phyloP scores from a whole-genome alignment of 2,113 vertebrate species.

The Coreoperca whiteheadi region DNA sequence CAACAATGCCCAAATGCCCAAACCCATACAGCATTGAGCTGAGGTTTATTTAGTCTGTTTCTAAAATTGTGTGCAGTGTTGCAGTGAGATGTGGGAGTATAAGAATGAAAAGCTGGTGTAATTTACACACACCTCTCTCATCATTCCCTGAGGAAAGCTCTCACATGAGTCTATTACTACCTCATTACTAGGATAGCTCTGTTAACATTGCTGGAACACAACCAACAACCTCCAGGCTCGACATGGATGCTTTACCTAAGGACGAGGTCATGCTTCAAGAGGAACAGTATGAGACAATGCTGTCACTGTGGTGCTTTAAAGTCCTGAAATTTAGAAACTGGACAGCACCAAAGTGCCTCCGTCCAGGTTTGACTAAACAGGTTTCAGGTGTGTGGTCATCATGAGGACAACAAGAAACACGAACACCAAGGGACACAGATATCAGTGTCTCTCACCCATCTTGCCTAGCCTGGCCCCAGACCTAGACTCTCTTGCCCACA shows the following conservation, averaged over 20 bases:
- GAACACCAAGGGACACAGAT: not conserved
- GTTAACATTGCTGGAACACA: conserved; percentile 9
- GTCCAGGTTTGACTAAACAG: conserved; percentile 7
- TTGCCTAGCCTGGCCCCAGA: not conserved
- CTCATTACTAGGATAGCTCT: conserved; percentile 20
- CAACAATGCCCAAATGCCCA: not conserved
- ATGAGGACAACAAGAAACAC: conserved; percentile 7
- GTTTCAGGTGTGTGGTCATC: not conserved
- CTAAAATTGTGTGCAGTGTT: conserved; percentile 22
- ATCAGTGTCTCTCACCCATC: not conserved
- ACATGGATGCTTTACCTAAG: conserved; percentile 12
- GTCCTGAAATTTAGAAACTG: conserved; percentile 11
- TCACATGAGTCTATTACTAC: conserved; percentile 5
- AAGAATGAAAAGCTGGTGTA: conserved; percentile 7
- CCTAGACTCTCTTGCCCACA: not conserved
- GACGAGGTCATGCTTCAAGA: not conserved
- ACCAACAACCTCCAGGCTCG: not conserved
- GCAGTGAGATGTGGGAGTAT: conserved; percentile 22
- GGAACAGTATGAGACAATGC: not conserved
- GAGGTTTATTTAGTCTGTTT: conserved; percentile 15
- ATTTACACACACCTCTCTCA: conserved; percentile 7
- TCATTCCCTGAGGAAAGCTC: conserved; percentile 17
- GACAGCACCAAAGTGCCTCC: not conserved
- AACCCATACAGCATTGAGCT: not conserved
- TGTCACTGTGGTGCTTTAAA: not conserved